These are phyloP conservation scores for Eriocheir sinensis DNA, from an alignment of 1,140 invertebrate species.

Conservation along the genomic window DNA sequence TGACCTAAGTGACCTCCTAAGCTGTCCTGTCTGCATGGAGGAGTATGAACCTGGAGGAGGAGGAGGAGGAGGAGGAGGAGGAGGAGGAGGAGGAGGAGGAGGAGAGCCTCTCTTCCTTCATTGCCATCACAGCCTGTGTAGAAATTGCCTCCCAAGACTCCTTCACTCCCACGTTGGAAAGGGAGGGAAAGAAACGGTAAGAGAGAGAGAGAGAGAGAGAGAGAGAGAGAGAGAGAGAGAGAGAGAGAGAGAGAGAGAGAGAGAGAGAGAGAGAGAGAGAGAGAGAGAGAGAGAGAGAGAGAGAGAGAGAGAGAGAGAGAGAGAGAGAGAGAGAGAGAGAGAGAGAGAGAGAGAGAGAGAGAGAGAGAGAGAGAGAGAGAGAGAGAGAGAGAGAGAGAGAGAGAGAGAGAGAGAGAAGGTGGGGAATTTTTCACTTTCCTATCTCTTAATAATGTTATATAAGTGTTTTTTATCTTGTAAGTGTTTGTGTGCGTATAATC, in stretches of 20 bases:
- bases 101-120: conserved; percentile 33
- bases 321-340: too few species aligned
- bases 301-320: too few species aligned
- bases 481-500: neutral
- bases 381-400: too few species aligned
- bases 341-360: too few species aligned
- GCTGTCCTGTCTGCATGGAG: conserved; percentile 1
- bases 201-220: neutral
- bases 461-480: neutral
- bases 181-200: neutral
- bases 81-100: conserved; percentile 31
- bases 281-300: too few species aligned
- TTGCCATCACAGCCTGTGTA: conserved; percentile 18
- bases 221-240: too few species aligned
- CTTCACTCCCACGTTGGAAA: neutral
- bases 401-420: too few species aligned
- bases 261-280: too few species aligned
- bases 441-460: too few species aligned
- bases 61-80: conserved; percentile 34
- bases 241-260: too few species aligned
- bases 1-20: neutral
- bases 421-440: too few species aligned
- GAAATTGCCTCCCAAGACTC: neutral
- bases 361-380: too few species aligned
- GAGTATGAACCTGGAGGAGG: neutral